phyloP scores from a whole-genome alignment of 1,140 invertebrate genomes.

The Diploscapter pachys region DNA sequence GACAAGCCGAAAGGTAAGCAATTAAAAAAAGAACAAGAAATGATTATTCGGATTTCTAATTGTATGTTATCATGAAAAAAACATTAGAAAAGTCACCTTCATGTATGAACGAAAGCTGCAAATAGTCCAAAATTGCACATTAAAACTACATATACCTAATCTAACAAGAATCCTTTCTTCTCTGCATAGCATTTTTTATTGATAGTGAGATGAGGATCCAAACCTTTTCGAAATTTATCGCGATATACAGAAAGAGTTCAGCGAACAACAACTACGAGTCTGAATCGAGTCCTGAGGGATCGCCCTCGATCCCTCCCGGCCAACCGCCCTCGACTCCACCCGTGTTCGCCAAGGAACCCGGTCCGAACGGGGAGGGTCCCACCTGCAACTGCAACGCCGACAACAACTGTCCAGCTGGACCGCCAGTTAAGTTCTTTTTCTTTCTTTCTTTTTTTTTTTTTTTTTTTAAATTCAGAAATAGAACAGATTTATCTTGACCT shows the following conservation, averaged over 20 bases:
- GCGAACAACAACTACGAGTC: constrained; percentile 22
- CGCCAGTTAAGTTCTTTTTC: constrained; percentile 29
- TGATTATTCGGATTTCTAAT: no score
- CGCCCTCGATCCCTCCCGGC: background rate
- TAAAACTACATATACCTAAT: no score
- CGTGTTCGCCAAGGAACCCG: constrained; percentile 39
- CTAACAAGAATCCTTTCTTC: no score
- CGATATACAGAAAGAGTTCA: background rate
- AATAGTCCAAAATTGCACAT: no score
- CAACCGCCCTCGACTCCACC: constrained; percentile 27
- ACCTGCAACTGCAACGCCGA: constrained; percentile 46
- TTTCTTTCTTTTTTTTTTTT: background rate
- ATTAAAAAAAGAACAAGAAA: no score
- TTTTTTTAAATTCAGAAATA: background rate
- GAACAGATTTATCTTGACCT: constrained; percentile 1
- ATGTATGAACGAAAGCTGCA: no score
- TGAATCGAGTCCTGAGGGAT: constrained; percentile 13
- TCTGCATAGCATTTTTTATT: background rate
- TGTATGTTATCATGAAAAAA: no score
- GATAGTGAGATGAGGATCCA: background rate
- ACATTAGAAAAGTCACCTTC: no score
- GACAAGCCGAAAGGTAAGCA: no score
- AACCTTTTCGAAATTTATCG: background rate
- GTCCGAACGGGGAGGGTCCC: constrained; percentile 29
- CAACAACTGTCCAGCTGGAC: constrained; percentile 56